Evolutionary conservation across 2,888 invertebrate genomes (phyloP), one percentile per base, ranked within the genome.

Genomic region (Andricus quercusramuli): DNA sequence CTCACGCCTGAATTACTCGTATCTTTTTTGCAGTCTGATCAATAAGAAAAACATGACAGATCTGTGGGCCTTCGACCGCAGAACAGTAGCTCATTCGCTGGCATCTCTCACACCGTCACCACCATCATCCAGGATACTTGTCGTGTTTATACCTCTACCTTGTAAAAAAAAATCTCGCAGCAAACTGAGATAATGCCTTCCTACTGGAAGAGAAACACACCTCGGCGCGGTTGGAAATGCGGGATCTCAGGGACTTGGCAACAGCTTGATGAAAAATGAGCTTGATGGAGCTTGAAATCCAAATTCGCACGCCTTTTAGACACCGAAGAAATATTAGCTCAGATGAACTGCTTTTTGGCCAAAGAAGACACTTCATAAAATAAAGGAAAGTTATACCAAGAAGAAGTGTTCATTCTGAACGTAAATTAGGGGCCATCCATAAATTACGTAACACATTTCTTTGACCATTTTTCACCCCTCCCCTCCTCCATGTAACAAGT

Each of bases 51-150:
- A 32, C 64, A 67, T 56, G 67, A 67, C 17, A 56, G 37, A 67
- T 47, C 77, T 29, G 64, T 78, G 67, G 59, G 25, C 37, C 44
- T 41, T 29, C 37, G 62, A 79, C 79, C 68, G 79, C 79, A 68
- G 44, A 70, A 70, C 79, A 64, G 70, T 68, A 79, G 79, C 79
- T 79, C 79, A 70, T 79, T 79, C 79, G 66, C 64, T 29, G 64
- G 64, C 78, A 59, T 67, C 62, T 17, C 32, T 29, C n/a, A 32
- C 51, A 47, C 22, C 22, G 11, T 6, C 25, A 20, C 29, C 25
- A 25, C 64, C 64, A 64, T 37, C 47, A 44, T 37, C 67, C 22
- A 79, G 47, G 47, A 70, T 70, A 62, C 68, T 79, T 64, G 68
- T 79, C 59, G 66, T 59, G 44, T 79, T 79, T 79, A 79, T 79